Evolutionary conservation across 2,888 invertebrate genomes (phyloP).

Genomic region (Cheiracanthium punctorium): DNA sequence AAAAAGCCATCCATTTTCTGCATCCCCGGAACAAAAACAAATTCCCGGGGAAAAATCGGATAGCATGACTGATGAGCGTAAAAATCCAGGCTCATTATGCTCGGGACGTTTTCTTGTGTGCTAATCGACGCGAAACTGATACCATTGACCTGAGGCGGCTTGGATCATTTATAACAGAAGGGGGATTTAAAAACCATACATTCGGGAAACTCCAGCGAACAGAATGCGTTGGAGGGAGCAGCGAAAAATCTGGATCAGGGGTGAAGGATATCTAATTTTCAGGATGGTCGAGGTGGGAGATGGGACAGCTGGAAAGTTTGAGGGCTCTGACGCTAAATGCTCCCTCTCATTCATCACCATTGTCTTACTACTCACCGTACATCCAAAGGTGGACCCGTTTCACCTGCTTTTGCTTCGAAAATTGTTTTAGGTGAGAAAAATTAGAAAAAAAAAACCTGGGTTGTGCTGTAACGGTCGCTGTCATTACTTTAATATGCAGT

Average conservation of each 20-base stretch:
- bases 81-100: constrained; percentile 61
- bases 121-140: constrained; percentile 66
- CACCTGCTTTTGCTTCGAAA: constrained; percentile 6
- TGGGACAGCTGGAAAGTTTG: constrained; percentile 39
- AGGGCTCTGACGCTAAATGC: constrained; percentile 49
- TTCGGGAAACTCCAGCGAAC: constrained; percentile 17
- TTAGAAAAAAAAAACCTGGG: too few relatives aligned
- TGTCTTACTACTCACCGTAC: neutral
- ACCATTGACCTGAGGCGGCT: constrained; percentile 49
- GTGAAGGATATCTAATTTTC: constrained; percentile 40
- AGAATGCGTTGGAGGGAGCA: neutral
- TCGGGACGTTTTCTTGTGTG: constrained; percentile 1
- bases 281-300: constrained; percentile 27
- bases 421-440: too few relatives aligned
- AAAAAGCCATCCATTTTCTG: constrained; percentile 8
- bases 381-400: neutral
- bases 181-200: constrained; percentile 63
- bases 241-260: constrained; percentile 36
- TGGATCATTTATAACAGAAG: constrained; percentile 53
- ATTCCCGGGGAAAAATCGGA: constrained; percentile 40
- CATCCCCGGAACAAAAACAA: constrained; percentile 23
- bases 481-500: too few relatives aligned
- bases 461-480: too few relatives aligned
- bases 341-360: constrained; percentile 44
- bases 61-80: constrained; percentile 65